phyloP scores from a whole-genome alignment of 2,888 invertebrate genomes.

The Meta bourneti region DNA sequence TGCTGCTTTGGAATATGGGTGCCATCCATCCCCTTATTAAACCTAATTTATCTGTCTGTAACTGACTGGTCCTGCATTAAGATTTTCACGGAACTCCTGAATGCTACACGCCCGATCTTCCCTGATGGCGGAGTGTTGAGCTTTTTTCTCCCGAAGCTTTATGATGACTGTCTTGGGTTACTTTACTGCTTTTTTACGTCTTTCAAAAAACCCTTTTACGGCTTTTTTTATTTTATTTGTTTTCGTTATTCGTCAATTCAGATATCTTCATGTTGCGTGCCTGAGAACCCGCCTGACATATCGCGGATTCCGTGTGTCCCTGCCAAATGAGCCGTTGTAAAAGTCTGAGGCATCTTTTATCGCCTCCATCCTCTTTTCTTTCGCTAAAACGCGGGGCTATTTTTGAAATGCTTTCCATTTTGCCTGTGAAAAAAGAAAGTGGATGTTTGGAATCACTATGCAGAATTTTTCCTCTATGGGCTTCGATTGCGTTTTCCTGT shows the following conservation, averaged over 20 bases:
- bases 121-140: not conserved
- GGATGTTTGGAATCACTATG: too few species aligned
- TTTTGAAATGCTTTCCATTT: too few species aligned
- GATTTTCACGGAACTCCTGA: not conserved
- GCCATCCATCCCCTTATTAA: slow-evolving; percentile 21
- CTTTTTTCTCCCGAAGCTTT: not conserved
- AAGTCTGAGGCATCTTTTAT: not conserved
- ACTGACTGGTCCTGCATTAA: not conserved
- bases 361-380: not conserved
- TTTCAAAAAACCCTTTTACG: not conserved
- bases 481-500: too few species aligned
- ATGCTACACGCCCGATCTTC: not conserved
- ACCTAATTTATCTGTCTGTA: slow-evolving; percentile 15
- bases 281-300: not conserved
- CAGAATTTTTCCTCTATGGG: too few species aligned
- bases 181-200: not conserved
- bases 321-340: not conserved
- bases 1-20: not conserved
- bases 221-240: not conserved
- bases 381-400: not conserved
- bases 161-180: not conserved
- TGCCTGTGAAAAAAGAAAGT: too few species aligned
- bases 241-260: not conserved
- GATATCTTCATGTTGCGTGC: not conserved
- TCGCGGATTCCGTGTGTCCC: not conserved